A percentile compares a stretch with the other conserved stretches of the same genome.
These are phyloP conservation scores for Drosophila pegasa DNA, from an alignment of 2,888 invertebrate species.

Conservation along the genomic window DNA sequence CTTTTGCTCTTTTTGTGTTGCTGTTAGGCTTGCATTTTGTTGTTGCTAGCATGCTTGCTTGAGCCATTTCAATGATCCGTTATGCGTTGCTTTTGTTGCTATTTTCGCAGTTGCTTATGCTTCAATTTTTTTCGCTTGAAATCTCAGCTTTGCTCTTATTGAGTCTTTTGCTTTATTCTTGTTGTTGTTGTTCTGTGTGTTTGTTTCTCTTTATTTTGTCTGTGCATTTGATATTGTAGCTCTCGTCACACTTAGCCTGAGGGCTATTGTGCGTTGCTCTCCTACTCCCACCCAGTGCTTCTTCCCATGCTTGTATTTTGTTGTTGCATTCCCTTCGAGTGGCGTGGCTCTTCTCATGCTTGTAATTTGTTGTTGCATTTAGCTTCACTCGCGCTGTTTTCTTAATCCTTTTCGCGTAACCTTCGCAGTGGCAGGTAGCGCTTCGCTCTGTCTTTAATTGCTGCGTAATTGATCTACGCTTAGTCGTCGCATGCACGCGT, in stretches of 20 bases:
- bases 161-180: background rate
- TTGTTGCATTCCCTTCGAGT: no score
- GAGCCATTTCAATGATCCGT: constrained; percentile 1
- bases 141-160: background rate
- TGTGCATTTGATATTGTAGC: background rate
- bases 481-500: background rate
- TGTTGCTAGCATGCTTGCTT: background rate
- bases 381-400: no score
- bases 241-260: background rate
- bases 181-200: background rate
- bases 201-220: no score
- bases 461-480: background rate
- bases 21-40: background rate
- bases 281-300: background rate
- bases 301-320: background rate
- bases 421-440: background rate
- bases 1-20: background rate
- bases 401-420: background rate
- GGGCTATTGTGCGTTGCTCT: background rate
- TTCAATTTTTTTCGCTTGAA: background rate
- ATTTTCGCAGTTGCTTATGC: background rate
- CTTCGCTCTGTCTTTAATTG: background rate
- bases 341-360: background rate
- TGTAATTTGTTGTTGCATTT: background rate
- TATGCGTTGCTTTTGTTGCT: background rate